Evolutionary conservation across 2,888 invertebrate genomes (phyloP), one percentile per base, ranked within the genome.

Genomic region (Stenurella melanura): DNA sequence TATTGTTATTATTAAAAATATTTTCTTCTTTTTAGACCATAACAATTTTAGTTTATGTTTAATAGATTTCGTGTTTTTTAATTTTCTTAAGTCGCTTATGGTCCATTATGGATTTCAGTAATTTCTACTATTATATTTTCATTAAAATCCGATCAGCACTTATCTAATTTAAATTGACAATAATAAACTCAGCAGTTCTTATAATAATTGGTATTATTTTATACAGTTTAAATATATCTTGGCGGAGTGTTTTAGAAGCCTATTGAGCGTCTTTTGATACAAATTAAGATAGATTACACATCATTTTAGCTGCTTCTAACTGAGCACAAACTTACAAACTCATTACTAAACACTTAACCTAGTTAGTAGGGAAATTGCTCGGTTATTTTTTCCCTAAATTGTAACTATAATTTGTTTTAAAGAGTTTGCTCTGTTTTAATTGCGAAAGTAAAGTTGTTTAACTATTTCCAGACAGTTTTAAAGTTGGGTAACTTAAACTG

Each of bases 281-380:
- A 70, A 70, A 70, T 70, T 70, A 70, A 70, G 70, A 70, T 70
- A 63, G 71, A 72, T 72, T 72, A 63, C 70, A 60, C 71, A 70
- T 70, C 73, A 73, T 78, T 75, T 66, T 56, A 64, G 60, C 54
- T 60, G 66, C 57, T 34, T 42, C 50, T 58, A 69, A 70, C 21
- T 73, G 76, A 77, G 71, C 68, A 73, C 66, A 76, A 78, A 78
- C 80, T 78, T 73, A 72, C 78, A 77, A 79, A 79, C 77, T 77
- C 80, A 78, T 80, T 79, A 78, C 73, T 64, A 68, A 79, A 79
- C 81, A 79, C 79, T 80, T 81, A 79, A 81, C 80, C 78, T 76
- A 79, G 78, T 80, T 80, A 71, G 73, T 63, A 63, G 30, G 71
- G 63, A 72, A 63, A 72, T 72, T 63, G 17, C 63, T 61, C 63